Conservation (phyloP, 35 echinoderm and acorn worm genomes). For the Ophiothrix spiculata region DNA sequence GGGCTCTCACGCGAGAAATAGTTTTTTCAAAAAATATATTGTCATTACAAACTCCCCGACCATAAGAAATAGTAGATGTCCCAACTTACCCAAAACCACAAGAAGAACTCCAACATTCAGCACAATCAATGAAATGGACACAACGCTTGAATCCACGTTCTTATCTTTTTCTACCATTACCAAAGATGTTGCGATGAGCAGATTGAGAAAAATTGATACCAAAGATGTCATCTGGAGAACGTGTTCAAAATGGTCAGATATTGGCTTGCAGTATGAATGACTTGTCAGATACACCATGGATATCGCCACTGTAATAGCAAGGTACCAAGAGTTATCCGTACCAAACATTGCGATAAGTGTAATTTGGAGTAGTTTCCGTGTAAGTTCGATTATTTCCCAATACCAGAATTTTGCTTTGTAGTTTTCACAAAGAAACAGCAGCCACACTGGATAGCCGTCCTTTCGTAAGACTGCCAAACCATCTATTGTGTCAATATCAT, state of each 20-base stretch:
- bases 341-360: constrained; percentile 26
- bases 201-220: constrained; percentile 7
- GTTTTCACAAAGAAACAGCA: constrained; percentile 37
- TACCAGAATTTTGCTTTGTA: constrained; percentile 53
- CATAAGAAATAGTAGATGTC: no score
- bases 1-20: no score
- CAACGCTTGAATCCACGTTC: not conserved
- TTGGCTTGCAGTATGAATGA: constrained; percentile 32
- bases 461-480: not conserved
- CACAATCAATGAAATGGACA: not conserved
- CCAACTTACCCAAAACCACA: constrained; percentile 13
- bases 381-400: constrained; percentile 52
- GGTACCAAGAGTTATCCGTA: constrained; percentile 14
- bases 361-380: constrained; percentile 38
- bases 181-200: constrained; percentile 3
- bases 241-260: constrained; percentile 30
- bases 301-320: constrained; percentile 3
- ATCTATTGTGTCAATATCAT: not conserved
- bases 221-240: constrained; percentile 37
- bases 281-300: constrained; percentile 40
- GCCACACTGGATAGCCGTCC: not conserved
- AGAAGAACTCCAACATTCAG: constrained; percentile 15
- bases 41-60: no score
- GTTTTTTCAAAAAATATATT: no score
- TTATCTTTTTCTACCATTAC: not conserved